phyloP scores from a whole-genome alignment of 2,888 invertebrate genomes.

The Drosophila nr. fundita region DNA sequence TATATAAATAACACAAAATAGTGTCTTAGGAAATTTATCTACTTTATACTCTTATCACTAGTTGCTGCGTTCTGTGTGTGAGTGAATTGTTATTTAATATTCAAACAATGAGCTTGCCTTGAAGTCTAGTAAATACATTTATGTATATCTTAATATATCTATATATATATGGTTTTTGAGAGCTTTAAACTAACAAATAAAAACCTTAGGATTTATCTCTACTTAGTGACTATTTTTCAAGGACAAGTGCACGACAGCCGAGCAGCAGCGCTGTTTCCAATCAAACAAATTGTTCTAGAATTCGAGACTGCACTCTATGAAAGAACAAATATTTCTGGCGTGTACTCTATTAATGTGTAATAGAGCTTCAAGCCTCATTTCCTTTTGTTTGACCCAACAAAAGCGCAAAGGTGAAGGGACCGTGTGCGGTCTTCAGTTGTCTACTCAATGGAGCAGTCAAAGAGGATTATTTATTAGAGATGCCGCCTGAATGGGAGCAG shows the following conservation, averaged over 20 bases:
- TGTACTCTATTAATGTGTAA: constrained; percentile 11
- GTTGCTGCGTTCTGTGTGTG: constrained; percentile 2
- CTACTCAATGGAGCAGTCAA: constrained; percentile 33
- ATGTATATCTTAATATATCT: neutral
- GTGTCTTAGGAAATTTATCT: constrained; percentile 30
- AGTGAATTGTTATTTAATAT: constrained; percentile 20
- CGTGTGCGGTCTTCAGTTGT: constrained; percentile 6
- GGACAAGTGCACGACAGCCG: constrained; percentile 16
- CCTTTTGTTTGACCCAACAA: constrained; percentile 20
- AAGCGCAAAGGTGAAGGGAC: neutral
- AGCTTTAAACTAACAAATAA: neutral
- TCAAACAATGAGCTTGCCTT: constrained; percentile 25
- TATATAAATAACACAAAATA: constrained; percentile 8
- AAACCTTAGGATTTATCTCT: constrained; percentile 16
- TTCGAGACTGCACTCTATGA: neutral
- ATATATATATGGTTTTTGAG: neutral
- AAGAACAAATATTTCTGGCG: neutral
- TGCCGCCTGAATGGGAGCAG: constrained; percentile 10
- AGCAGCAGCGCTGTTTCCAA: constrained; percentile 11
- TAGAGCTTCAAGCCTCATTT: constrained; percentile 19
- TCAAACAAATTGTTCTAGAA: constrained; percentile 24
- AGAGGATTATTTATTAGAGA: constrained; percentile 36
- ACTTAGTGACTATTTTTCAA: constrained; percentile 24
- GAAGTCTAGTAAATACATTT: constrained; percentile 4
- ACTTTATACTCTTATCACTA: constrained; percentile 38